These are phyloP conservation scores for Cyrtorhinus lividipennis DNA, from an alignment of 1,140 invertebrate genomes.

Conservation along the genomic window DNA sequence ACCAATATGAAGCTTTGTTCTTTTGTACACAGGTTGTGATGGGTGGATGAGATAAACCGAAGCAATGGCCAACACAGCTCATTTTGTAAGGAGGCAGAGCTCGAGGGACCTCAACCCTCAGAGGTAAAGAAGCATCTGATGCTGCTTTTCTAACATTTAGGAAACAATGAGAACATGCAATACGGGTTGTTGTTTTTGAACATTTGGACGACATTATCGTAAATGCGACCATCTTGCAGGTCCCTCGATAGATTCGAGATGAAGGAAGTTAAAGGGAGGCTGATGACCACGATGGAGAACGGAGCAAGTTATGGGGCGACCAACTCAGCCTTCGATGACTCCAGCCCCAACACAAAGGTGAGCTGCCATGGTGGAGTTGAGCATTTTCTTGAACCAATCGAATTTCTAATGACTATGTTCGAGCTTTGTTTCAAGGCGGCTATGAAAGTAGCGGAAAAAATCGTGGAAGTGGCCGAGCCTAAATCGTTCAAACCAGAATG, in stretches of 20 bases:
- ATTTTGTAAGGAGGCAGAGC: conserved; percentile 70
- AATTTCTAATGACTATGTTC: conserved; percentile 14
- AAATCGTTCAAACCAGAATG: conserved; percentile 52
- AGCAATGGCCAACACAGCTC: conserved; percentile 78
- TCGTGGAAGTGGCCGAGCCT: not conserved
- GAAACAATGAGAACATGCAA: too few relatives aligned
- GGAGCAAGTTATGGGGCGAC: conserved; percentile 61
- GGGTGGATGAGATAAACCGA: not conserved
- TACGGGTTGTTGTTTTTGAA: too few relatives aligned
- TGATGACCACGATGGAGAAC: conserved; percentile 50
- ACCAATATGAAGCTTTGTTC: not conserved
- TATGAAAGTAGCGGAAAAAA: conserved; percentile 14
- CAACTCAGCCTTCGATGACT: conserved; percentile 72
- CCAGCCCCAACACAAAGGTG: conserved; percentile 44
- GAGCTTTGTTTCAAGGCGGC: conserved; percentile 14
- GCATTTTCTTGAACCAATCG: conserved; percentile 25
- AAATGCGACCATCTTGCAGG: too few relatives aligned
- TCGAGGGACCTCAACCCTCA: conserved; percentile 67
- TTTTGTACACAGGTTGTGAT: not conserved
- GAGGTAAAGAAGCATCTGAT: conserved; percentile 33
- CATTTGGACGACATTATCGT: too few relatives aligned
- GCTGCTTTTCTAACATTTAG: too few relatives aligned
- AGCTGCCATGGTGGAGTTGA: too few relatives aligned
- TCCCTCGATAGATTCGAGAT: conserved; percentile 72
- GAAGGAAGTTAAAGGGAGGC: conserved; percentile 63